Evolutionary conservation across 1,140 invertebrate genomes (phyloP).

Genomic region (Teleopsis dalmanni): DNA sequence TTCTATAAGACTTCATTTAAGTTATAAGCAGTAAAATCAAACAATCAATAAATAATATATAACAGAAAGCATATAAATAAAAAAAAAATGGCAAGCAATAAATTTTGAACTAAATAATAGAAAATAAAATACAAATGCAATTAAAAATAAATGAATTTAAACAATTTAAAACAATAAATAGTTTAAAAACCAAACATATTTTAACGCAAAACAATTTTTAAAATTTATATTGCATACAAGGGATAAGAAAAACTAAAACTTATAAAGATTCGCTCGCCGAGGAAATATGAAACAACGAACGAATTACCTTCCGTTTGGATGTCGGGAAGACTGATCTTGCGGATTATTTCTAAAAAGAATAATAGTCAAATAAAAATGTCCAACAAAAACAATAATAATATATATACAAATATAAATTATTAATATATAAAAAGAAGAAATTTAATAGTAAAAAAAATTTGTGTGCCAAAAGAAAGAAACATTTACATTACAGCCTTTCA

Average conservation of each 20-base stretch:
- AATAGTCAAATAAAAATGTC: conserved; percentile 26
- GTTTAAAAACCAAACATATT: background rate
- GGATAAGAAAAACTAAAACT: background rate
- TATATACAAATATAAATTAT: background rate
- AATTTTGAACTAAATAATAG: background rate
- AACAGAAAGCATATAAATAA: background rate
- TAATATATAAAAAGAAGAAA: background rate
- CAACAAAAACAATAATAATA: conserved; percentile 6
- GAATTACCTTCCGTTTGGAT: conserved; percentile 13
- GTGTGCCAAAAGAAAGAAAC: background rate
- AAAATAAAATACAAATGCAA: background rate
- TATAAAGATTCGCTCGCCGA: conserved; percentile 5
- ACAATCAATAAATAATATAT: background rate
- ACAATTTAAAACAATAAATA: conserved; percentile 2
- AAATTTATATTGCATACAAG: background rate
- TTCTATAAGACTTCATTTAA: too few species aligned
- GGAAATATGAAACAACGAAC: conserved; percentile 10
- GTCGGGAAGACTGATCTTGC: conserved; percentile 41
- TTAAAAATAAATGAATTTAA: conserved; percentile 5
- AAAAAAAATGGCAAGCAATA: background rate
- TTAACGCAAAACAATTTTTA: conserved; percentile 2
- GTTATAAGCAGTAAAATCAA: background rate
- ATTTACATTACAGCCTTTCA: background rate
- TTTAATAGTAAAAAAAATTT: background rate
- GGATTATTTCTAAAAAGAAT: conserved; percentile 44